Conservation (phyloP, 2,113 vertebrate species). For the Dromaius novaehollandiae region DNA sequence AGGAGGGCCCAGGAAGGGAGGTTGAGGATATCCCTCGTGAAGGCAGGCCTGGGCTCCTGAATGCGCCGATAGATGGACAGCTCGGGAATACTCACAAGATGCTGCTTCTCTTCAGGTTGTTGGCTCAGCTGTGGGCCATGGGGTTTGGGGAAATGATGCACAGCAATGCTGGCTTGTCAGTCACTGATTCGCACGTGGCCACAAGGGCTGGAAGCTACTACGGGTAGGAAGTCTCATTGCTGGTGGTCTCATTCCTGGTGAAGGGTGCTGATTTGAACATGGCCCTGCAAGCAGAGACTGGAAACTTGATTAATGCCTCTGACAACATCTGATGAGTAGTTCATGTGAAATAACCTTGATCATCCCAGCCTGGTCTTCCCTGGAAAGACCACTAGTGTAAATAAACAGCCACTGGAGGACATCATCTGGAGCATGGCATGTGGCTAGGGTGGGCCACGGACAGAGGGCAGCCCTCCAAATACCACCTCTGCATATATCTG, state of each 20-base stretch:
- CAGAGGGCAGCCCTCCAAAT: neutral
- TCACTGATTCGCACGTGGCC: neutral
- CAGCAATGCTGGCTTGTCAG: neutral
- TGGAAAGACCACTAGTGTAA: neutral
- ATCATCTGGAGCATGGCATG: no score
- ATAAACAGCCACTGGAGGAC: neutral
- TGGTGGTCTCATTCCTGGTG: neutral
- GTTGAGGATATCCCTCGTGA: fast-evolving
- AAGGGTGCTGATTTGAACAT: neutral
- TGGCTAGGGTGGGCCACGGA: neutral
- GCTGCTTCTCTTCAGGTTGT: neutral
- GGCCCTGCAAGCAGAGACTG: neutral
- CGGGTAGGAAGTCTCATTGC: neutral
- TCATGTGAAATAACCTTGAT: neutral
- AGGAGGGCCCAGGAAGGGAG: neutral
- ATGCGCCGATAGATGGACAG: fast-evolving
- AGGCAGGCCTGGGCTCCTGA: neutral
- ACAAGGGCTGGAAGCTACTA: neutral
- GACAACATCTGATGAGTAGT: neutral
- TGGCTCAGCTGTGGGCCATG: neutral
- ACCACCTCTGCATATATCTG: neutral
- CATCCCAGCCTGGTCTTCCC: neutral
- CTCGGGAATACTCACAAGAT: fast-evolving
- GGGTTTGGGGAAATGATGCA: neutral
- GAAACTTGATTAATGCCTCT: neutral